phyloP scores from a whole-genome alignment of 2,113 vertebrate genomes.

The Hemiscyllium ocellatum region DNA sequence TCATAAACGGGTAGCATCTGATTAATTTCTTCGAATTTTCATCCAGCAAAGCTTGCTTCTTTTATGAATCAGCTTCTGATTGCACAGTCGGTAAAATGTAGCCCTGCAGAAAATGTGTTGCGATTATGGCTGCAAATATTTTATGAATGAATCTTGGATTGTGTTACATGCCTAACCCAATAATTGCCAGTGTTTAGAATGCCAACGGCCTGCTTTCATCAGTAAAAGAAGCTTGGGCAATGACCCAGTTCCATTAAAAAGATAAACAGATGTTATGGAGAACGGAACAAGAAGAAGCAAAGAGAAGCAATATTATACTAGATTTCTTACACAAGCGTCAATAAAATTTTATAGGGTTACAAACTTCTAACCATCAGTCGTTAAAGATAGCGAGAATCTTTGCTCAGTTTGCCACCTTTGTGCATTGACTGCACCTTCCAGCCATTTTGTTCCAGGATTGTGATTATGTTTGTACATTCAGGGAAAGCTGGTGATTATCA shows the following conservation, averaged over 20 bases:
- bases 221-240: neutral
- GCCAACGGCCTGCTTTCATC: neutral
- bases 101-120: no score
- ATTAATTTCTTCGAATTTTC: neutral
- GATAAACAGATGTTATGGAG: neutral
- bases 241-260: neutral
- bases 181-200: neutral
- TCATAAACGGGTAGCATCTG: neutral
- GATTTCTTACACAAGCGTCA: neutral
- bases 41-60: neutral
- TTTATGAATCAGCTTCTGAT: neutral
- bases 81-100: no score
- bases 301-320: neutral
- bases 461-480: neutral
- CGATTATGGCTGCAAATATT: neutral
- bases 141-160: neutral
- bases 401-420: neutral
- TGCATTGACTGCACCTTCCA: neutral
- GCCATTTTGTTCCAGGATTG: neutral
- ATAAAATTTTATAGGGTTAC: neutral
- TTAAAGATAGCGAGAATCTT: neutral
- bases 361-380: neutral
- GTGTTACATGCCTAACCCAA: neutral
- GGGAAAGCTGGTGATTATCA: conserved; percentile 10
- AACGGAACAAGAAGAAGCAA: no score